Conservation (phyloP, 2,797 vertebrate species). For the Scyliorhinus canicula region DNA sequence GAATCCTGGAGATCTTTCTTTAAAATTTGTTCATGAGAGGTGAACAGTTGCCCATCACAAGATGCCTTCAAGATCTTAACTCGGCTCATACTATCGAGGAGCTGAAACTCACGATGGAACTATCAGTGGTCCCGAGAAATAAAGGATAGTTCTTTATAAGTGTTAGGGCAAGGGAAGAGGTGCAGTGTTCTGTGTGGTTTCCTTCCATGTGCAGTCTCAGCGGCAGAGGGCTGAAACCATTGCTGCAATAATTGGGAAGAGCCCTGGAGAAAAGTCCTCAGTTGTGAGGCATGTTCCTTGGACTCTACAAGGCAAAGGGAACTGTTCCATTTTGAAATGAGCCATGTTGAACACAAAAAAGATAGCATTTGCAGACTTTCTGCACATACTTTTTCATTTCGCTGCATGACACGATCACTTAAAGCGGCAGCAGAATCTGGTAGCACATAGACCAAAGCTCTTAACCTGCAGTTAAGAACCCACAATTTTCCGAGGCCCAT, state of each 20-base stretch:
- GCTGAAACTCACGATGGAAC: not conserved
- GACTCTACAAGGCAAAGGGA: not conserved
- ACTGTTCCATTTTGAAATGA: not conserved
- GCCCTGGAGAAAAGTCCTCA: not conserved
- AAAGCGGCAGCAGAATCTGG: no score
- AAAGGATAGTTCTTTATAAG: not conserved
- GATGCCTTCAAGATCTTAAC: not conserved
- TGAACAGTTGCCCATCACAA: no score
- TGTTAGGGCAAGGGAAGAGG: not conserved
- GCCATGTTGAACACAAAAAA: not conserved
- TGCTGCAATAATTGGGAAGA: not conserved
- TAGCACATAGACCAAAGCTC: no score
- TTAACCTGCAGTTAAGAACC: not conserved
- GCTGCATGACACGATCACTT: not conserved
- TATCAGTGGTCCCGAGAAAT: not conserved
- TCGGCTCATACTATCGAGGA: no score
- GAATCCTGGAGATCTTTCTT: no score
- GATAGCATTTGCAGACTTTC: not conserved
- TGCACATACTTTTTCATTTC: not conserved
- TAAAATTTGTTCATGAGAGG: no score
- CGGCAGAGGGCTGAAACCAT: not conserved
- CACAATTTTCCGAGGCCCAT: not conserved
- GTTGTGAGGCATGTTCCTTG: not conserved
- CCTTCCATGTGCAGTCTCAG: not conserved
- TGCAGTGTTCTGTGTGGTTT: not conserved